Percentiles rank a stretch among this genome's conserved stretches.
phyloP scores from a whole-genome alignment of 2,113 vertebrate genomes.

The Herpailurus yagouaroundi region DNA sequence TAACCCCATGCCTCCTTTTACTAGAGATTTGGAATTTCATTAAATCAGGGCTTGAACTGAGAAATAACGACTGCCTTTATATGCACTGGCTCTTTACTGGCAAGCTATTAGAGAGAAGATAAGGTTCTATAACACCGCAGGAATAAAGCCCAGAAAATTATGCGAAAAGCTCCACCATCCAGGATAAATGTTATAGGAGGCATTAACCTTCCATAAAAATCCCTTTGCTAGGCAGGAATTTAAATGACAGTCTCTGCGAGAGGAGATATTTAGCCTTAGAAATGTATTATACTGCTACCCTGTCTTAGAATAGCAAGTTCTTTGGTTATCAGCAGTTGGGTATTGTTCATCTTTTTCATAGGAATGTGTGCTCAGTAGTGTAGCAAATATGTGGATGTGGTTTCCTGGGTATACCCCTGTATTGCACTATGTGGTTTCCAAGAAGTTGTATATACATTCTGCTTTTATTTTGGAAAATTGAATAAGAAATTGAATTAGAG shows the following conservation, averaged over 20 bases:
- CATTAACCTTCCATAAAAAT: conserved; percentile 86
- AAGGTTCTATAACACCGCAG: conserved; percentile 80
- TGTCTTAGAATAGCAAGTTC: conserved; percentile 78
- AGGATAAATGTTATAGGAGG: conserved; percentile 85
- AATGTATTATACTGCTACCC: conserved; percentile 72
- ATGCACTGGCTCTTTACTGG: conserved; percentile 72
- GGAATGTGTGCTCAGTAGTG: conserved; percentile 13
- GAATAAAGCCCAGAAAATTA: conserved; percentile 83
- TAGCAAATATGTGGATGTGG: not conserved
- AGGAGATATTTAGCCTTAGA: conserved; percentile 78
- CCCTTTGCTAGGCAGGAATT: conserved; percentile 84
- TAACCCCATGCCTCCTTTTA: conserved; percentile 33
- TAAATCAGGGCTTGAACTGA: conserved; percentile 71
- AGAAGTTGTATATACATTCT: not conserved
- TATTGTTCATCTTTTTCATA: conserved; percentile 59
- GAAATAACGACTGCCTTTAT: conserved; percentile 76
- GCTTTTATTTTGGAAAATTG: conserved; percentile 56
- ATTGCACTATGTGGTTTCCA: not conserved
- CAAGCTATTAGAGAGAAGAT: conserved; percentile 75
- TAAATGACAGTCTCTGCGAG: conserved; percentile 79
- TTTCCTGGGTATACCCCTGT: not conserved
- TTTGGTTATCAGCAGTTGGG: conserved; percentile 70
- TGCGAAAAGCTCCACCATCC: conserved; percentile 80
- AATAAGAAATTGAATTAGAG: conserved; percentile 47
- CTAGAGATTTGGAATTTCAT: conserved; percentile 75